A percentile compares a stretch with the other conserved stretches of the same genome.
phyloP scores from a whole-genome alignment of 1,140 invertebrate genomes.

The Papilio polyxenes region DNA sequence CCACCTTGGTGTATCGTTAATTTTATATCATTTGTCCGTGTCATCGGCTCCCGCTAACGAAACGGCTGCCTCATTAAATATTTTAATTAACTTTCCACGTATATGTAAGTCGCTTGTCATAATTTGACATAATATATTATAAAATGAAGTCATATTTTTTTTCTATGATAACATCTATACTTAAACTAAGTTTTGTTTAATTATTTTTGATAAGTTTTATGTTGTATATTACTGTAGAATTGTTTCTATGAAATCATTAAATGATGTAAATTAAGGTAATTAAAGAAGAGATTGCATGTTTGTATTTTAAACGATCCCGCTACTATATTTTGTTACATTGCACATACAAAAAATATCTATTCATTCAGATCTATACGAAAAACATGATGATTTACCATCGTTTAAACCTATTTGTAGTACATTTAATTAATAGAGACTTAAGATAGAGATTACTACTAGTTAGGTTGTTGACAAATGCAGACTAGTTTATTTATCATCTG shows the following conservation, averaged over 20 bases:
- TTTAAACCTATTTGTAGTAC: not conserved
- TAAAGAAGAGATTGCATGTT: not conserved
- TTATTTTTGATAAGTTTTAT: not conserved
- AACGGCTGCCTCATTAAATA: slow-evolving; percentile 72
- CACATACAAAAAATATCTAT: no score
- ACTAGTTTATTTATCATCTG: not conserved
- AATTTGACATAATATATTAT: slow-evolving; percentile 49
- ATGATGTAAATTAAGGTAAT: not conserved
- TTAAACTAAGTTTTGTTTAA: not conserved
- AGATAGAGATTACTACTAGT: not conserved
- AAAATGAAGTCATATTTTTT: slow-evolving; percentile 3
- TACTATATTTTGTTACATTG: no score
- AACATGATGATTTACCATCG: not conserved
- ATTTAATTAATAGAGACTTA: not conserved
- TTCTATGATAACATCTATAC: slow-evolving; percentile 26
- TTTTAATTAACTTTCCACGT: slow-evolving; percentile 75
- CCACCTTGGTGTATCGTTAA: slow-evolving; percentile 66
- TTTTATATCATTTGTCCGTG: slow-evolving; percentile 75
- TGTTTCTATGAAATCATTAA: not conserved
- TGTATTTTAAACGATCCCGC: not conserved
- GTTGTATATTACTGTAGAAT: not conserved
- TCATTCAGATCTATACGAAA: no score
- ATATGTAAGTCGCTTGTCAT: slow-evolving; percentile 57
- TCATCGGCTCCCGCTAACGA: slow-evolving; percentile 65
- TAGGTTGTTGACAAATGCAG: not conserved